phyloP scores from a whole-genome alignment of 2,888 invertebrate genomes.

The Pristionchus exspectatus region DNA sequence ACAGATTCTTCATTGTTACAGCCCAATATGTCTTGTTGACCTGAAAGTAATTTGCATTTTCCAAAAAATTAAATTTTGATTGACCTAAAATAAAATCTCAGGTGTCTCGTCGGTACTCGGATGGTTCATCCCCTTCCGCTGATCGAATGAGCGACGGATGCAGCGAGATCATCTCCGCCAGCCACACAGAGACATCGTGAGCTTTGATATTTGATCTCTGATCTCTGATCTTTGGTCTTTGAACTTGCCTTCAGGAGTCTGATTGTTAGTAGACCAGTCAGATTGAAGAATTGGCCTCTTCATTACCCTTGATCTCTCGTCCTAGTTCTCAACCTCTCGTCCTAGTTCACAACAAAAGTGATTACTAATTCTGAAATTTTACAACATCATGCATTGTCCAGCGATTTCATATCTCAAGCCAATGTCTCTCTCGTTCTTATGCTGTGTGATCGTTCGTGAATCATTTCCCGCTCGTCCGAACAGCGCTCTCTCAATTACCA shows the following conservation, averaged over 20 bases:
- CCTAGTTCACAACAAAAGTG: too few species aligned
- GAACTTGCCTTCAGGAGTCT: neutral
- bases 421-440: neutral
- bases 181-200: neutral
- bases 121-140: constrained; percentile 9
- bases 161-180: neutral
- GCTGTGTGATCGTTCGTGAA: neutral
- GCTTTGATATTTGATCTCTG: constrained; percentile 1
- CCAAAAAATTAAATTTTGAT: neutral
- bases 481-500: neutral
- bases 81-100: neutral
- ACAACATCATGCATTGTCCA: neutral
- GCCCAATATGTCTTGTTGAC: neutral
- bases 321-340: too few species aligned
- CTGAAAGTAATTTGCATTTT: too few species aligned
- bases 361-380: too few species aligned
- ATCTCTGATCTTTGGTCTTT: neutral
- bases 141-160: constrained; percentile 49
- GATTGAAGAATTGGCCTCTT: too few species aligned
- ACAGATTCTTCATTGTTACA: neutral
- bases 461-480: neutral
- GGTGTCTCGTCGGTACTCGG: constrained; percentile 40
- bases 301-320: too few species aligned
- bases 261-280: too few species aligned
- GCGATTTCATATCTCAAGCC: neutral